Conservation (phyloP, 2,113 vertebrate species). For the Cryptomyrus ogoouensis region DNA sequence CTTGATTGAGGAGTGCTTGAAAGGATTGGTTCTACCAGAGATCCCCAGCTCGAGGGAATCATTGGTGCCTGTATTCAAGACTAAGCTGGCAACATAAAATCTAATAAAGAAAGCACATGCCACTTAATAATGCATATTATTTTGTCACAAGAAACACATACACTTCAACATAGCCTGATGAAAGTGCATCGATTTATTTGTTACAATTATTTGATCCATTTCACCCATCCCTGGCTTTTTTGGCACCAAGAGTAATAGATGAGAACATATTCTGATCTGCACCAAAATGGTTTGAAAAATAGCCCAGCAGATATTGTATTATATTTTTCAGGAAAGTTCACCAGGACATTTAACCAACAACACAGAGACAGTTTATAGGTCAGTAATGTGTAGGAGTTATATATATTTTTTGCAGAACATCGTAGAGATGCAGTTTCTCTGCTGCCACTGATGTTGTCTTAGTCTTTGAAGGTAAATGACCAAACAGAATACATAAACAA, state of each 20-base stretch:
- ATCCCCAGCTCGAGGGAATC: conserved; percentile 3
- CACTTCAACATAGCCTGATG: neutral
- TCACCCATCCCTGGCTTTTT: neutral
- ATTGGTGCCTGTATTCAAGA: neutral
- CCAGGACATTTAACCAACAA: neutral
- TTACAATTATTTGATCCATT: neutral
- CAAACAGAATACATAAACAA: neutral
- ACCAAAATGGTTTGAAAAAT: neutral
- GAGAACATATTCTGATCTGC: neutral
- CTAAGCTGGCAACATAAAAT: neutral
- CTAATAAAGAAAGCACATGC: neutral
- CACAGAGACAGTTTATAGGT: neutral
- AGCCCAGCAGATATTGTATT: neutral
- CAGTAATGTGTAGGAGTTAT: neutral
- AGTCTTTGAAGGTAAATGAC: neutral
- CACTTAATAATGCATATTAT: neutral
- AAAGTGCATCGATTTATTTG: neutral
- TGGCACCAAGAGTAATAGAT: neutral
- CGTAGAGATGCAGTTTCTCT: neutral
- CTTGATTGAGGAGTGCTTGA: conserved; percentile 15
- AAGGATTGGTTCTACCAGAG: conserved; percentile 6
- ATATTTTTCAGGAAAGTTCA: neutral
- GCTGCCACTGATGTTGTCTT: neutral
- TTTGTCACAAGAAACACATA: neutral
- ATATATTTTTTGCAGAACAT: neutral